Base-by-base conservation (phyloP, 2,888 invertebrate species). In the Thysanoteuthis rhombus region DNA sequence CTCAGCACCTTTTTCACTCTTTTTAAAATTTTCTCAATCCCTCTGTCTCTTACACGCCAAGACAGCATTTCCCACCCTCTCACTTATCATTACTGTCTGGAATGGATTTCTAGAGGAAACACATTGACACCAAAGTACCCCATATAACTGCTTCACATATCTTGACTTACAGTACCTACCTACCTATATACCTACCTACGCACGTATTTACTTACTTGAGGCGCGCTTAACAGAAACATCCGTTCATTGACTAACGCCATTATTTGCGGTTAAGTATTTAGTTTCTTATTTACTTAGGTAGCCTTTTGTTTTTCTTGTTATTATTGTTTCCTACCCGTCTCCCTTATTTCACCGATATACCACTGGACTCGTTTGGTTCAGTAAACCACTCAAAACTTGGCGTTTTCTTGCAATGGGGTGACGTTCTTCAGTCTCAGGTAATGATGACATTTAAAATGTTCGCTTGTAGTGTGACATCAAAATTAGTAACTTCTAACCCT, bases 111-210 rank as follows among this genome's bases (percentile, higher is more conserved):
- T n/a, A 16, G 75, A 75, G n/a, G 75, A 75, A 75, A 36, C 75
- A n/a, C n/a, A 75, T 75, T 75, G n/a, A n/a, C 75, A n/a, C 75
- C 75, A 75, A 75, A 75, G 75, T 75, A 75, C n/a, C n/a, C n/a
- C 10, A 75, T 75, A n/a, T 75, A 75, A 75, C 75, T 75, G 75
- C 75, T 75, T 75, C 75, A 16, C 75, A 75, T 75, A 75, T 75
- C 75, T 75, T 75, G 16, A n/a, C n/a, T 58, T 58, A 6, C 28
- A 32, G 58, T 58, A 28, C 58, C 10, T 12, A 32, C 75, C n/a
- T 75, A 75, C 75, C 75, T 75, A 75, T 12, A n/a, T 12, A 32
- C 75, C n/a, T 75, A 75, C 75, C 75, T 75, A 75, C n/a, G n/a
- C 12, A 36, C n/a, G 16, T n/a, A 36, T 75, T 75, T n/a, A 36